A percentile compares a stretch with the other conserved stretches of the same genome.
phyloP scores from a whole-genome alignment of 2,888 invertebrate species.

The Punctoribates punctum region DNA sequence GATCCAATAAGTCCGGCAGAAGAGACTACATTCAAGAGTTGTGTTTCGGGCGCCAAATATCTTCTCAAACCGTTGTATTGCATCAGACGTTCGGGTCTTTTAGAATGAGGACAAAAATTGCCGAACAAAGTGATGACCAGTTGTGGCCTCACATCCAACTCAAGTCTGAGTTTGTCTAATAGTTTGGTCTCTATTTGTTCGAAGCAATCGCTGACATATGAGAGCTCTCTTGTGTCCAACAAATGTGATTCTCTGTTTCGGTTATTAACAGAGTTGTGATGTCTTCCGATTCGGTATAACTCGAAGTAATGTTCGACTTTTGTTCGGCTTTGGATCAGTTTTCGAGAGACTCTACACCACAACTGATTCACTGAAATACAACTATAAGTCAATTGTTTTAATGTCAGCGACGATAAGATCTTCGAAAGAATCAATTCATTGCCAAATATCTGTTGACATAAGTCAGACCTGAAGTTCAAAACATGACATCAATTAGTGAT shows the following conservation, averaged over 20 bases:
- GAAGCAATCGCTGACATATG: conserved; percentile 22
- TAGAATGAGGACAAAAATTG: conserved; percentile 19
- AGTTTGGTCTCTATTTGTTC: not conserved
- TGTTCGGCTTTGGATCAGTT: conserved; percentile 20
- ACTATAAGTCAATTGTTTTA: not conserved
- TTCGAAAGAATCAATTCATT: conserved; percentile 32
- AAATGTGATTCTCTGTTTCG: conserved; percentile 6
- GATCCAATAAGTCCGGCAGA: conserved; percentile 21
- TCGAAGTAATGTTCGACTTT: not conserved
- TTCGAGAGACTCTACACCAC: not conserved
- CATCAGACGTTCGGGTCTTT: conserved; percentile 7
- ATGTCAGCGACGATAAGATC: not conserved
- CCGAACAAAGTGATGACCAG: conserved; percentile 15
- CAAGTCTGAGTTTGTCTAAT: not conserved
- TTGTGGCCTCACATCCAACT: conserved; percentile 7
- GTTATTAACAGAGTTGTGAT: not conserved
- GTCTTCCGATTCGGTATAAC: conserved; percentile 26
- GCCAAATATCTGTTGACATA: not conserved
- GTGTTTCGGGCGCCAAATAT: not conserved
- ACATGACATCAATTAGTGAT: not conserved
- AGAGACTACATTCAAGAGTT: conserved; percentile 8
- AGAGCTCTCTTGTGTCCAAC: not conserved
- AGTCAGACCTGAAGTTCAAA: not conserved
- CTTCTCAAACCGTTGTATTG: not conserved
- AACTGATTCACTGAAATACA: not conserved